Base-by-base conservation (phyloP, 1,140 invertebrate species). In the Eupristina koningsbergeri region DNA sequence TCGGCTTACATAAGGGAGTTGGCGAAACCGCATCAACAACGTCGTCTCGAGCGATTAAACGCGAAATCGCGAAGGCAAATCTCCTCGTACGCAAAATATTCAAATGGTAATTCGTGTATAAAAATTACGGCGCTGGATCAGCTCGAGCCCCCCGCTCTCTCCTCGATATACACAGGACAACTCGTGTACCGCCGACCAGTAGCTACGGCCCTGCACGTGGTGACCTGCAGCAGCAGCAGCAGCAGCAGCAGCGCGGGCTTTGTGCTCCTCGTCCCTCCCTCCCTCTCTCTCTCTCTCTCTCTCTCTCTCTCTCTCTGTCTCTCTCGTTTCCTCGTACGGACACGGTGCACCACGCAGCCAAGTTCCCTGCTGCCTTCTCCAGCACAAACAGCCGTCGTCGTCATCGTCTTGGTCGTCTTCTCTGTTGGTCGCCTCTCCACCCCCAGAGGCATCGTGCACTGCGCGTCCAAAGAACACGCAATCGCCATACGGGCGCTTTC, bases 131-230 rank as follows among this genome's bases (percentile, higher is more conserved):
- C 19, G 39, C 22, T 29, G 61, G 9, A 13, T 64, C 7, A 3
- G 7, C 61, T 34, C 9, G 29, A 64, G 9, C 3, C 31, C 61
- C 61, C 29, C 3, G n/a, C n/a, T n/a, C 13, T 31, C n/a, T 29
- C 11, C 31, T 64, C 3, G 9, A 34, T 13, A n/a, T n/a, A n/a
- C n/a, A 11, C 8, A 29, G 19, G 5, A 50, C n/a, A n/a, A 17
- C 36, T 58, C 31, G 34, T 39, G 31, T 15, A 29, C 53, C 50
- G 22, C 22, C 17, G 34, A 29, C 17, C 39, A 58, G 17, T 80
- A 45, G 69, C 11, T 81, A 81, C 80, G 80, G 80, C 80, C 80
- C 80, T 81, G 69, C 67, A 61, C 19, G 34, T 39, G 34, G 73
- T 75, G n/a, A 6, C 13, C 36, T 64, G 76, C 61, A 45, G 76